Percentiles rank a stretch among this genome's conserved stretches.
These are phyloP conservation scores for Habroteleia sp. DNA, from an alignment of 2,888 invertebrate species.

Conservation along the genomic window DNA sequence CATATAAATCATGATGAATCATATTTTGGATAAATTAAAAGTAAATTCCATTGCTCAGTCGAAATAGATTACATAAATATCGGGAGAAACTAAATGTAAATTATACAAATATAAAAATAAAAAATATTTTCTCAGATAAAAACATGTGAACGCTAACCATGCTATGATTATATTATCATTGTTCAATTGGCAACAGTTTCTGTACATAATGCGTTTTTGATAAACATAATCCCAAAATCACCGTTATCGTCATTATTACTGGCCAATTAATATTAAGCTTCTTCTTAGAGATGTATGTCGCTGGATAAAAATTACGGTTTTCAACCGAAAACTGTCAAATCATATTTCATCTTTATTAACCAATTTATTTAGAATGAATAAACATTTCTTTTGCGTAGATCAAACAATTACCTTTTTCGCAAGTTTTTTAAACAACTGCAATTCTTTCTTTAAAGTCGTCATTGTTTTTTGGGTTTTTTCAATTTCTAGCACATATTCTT, in stretches of 20 bases:
- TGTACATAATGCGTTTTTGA: constrained; percentile 67
- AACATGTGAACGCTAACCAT: no score
- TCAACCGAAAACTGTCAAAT: constrained; percentile 68
- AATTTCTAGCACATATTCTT: constrained; percentile 65
- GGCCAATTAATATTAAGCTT: constrained; percentile 68
- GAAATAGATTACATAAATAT: no score
- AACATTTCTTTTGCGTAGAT: no score
- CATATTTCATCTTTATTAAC: no score
- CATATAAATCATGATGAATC: no score
- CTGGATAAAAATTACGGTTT: constrained; percentile 66
- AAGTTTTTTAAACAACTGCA: constrained; percentile 60
- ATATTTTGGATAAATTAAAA: no score
- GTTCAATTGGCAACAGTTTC: constrained; percentile 64
- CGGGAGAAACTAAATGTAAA: constrained; percentile 2
- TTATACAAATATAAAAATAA: constrained; percentile 27
- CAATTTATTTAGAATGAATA: no score
- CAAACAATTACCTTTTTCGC: constrained; percentile 64
- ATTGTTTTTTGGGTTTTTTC: constrained; percentile 66
- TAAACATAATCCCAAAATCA: constrained; percentile 71
- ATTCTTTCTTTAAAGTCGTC: constrained; percentile 65
- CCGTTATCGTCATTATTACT: constrained; percentile 66
- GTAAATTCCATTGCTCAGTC: no score
- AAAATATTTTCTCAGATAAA: constrained; percentile 14
- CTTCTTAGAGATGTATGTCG: constrained; percentile 70
- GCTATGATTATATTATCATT: no score